Percentiles rank a stretch among this genome's conserved stretches.
Evolutionary conservation across 2,113 vertebrate genomes (phyloP).

Genomic region (Mormoops blainvillei): DNA sequence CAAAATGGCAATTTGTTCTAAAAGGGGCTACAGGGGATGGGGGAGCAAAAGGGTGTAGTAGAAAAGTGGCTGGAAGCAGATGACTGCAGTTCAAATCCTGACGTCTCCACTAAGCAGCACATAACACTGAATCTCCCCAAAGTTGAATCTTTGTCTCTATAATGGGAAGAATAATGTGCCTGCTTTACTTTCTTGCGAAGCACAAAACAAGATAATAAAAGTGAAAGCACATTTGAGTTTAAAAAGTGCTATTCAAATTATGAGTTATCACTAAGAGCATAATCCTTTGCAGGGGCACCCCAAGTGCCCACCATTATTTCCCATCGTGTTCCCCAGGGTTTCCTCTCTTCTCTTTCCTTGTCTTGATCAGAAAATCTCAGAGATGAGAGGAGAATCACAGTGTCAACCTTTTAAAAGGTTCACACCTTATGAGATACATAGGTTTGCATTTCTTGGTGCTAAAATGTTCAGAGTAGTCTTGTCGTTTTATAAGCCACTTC

Average conservation of each 20-base stretch:
- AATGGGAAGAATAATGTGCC: not conserved
- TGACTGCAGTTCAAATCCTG: not conserved
- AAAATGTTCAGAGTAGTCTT: slow-evolving; percentile 58
- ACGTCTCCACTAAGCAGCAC: not conserved
- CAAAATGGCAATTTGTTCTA: slow-evolving; percentile 49
- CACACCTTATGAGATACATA: slow-evolving; percentile 68
- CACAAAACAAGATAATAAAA: not conserved
- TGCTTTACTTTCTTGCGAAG: not conserved
- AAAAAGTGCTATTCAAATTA: not conserved
- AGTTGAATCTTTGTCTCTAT: not conserved
- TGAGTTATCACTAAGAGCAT: not conserved
- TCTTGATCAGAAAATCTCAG: slow-evolving; percentile 55
- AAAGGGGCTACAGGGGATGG: not conserved
- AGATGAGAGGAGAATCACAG: slow-evolving; percentile 65
- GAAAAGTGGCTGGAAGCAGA: not conserved
- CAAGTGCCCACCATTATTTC: not conserved
- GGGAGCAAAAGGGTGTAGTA: not conserved
- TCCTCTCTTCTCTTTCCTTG: not conserved
- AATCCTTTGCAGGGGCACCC: not conserved
- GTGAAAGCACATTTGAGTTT: not conserved
- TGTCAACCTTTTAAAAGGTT: slow-evolving; percentile 65
- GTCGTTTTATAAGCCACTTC: slow-evolving; percentile 70
- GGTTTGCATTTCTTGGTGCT: slow-evolving; percentile 74
- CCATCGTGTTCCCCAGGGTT: not conserved
- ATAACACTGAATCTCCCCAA: not conserved